Percentiles rank a stretch among this genome's conserved stretches.
Conservation (phyloP, 2,797 vertebrate genomes). For the Xyrichtys novacula region DNA sequence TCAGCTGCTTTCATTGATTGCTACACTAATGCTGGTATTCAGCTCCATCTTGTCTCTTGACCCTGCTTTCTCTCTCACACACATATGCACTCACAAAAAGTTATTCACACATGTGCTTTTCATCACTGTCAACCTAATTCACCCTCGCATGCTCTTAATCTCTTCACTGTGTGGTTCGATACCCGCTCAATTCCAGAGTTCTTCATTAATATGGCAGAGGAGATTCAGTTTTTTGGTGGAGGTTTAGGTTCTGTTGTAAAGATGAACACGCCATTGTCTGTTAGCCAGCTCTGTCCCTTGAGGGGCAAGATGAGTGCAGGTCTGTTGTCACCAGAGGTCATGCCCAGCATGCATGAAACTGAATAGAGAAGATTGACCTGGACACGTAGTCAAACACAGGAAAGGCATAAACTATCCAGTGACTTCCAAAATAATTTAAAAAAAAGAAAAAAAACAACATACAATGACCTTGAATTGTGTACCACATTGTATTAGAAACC, state of each 20-base stretch:
- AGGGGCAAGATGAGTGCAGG: too few species aligned
- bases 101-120: background rate
- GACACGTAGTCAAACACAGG: too few species aligned
- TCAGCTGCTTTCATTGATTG: conserved; percentile 47
- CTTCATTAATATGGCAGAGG: conserved; percentile 23
- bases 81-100: background rate
- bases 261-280: conserved; percentile 6
- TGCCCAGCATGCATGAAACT: too few species aligned
- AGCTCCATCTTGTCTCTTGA: conserved; percentile 2
- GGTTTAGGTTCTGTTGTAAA: background rate
- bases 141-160: conserved; percentile 7
- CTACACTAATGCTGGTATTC: conserved; percentile 26
- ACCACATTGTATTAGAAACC: too few species aligned
- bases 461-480: too few species aligned
- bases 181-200: background rate
- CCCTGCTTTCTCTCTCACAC: background rate
- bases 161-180: background rate
- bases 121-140: conserved; percentile 10
- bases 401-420: too few species aligned
- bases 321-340: too few species aligned
- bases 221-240: conserved; percentile 3
- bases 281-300: too few species aligned
- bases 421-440: too few species aligned
- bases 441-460: too few species aligned
- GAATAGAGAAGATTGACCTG: too few species aligned